Evolutionary conservation across 1,140 invertebrate species (phyloP).

Genomic region (Bradynema listronoti): DNA sequence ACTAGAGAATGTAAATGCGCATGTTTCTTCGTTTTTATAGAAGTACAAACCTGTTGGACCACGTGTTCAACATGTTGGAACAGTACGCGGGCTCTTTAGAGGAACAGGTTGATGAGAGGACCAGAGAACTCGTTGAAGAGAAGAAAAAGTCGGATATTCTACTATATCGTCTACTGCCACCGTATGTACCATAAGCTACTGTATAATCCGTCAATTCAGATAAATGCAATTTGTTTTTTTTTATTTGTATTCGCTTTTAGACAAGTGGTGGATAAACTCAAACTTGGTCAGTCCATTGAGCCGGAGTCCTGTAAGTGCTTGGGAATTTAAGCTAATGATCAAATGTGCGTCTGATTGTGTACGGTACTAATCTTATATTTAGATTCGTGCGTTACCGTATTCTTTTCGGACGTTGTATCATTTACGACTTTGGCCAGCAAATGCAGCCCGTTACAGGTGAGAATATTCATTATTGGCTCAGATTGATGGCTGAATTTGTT

Average conservation of each 20-base stretch:
- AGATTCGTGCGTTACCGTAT: slow-evolving; percentile 12
- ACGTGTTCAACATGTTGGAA: slow-evolving; percentile 77
- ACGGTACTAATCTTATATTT: no score
- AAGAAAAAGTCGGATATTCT: slow-evolving; percentile 88
- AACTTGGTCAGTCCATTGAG: slow-evolving; percentile 78
- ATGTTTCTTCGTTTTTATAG: slow-evolving; percentile 56
- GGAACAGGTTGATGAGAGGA: slow-evolving; percentile 79
- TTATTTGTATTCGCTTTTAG: slow-evolving; percentile 57
- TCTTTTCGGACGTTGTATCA: slow-evolving; percentile 96
- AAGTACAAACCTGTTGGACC: slow-evolving; percentile 77
- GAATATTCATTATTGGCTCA: no score
- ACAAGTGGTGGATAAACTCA: slow-evolving; percentile 65
- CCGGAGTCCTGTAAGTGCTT: slow-evolving; percentile 75
- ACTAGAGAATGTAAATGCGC: no score
- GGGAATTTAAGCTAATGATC: not conserved
- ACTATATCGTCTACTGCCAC: slow-evolving; percentile 80
- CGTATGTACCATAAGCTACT: slow-evolving; percentile 72
- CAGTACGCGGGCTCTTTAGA: slow-evolving; percentile 77
- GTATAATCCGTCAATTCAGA: not conserved
- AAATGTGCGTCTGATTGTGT: no score
- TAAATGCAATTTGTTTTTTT: not conserved
- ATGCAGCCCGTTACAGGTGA: slow-evolving; percentile 73
- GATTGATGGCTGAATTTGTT: no score
- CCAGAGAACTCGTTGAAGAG: slow-evolving; percentile 83
- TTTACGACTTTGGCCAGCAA: slow-evolving; percentile 91